Evolutionary conservation across 2,797 vertebrate genomes (phyloP).

Genomic region (Syngnathus rostellatus): DNA sequence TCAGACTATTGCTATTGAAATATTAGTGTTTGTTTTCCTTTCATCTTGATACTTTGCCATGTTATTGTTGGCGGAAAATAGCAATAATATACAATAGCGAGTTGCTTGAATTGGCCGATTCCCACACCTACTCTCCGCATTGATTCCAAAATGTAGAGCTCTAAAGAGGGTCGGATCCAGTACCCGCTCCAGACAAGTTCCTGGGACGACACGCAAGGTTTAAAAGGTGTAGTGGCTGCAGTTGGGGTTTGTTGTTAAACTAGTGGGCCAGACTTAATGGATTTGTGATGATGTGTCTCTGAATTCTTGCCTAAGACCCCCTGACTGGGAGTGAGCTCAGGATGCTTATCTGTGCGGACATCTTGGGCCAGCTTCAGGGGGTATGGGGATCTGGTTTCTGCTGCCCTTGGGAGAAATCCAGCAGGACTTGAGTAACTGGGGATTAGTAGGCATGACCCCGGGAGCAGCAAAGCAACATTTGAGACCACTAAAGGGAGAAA

Average conservation of each 20-base stretch:
- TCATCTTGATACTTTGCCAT: not conserved
- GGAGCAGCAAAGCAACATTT: constrained; percentile 83
- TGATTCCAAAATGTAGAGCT: not conserved
- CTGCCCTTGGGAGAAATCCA: constrained; percentile 79
- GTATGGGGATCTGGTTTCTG: constrained; percentile 85
- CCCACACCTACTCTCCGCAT: not conserved
- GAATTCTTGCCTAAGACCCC: constrained; percentile 80
- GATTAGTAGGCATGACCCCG: constrained; percentile 86
- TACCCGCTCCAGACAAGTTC: constrained; percentile 19
- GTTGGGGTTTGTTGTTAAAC: constrained; percentile 53
- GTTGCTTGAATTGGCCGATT: not conserved
- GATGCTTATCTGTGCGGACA: constrained; percentile 87
- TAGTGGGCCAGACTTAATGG: constrained; percentile 75
- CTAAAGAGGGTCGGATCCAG: not conserved
- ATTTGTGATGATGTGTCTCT: constrained; percentile 87
- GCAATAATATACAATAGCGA: not conserved
- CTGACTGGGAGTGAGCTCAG: constrained; percentile 78
- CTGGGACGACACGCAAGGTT: constrained; percentile 14
- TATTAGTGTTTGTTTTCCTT: not conserved
- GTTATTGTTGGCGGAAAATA: not conserved
- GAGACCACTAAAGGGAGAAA: constrained; percentile 87
- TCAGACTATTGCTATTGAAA: not conserved
- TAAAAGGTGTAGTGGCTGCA: constrained; percentile 46
- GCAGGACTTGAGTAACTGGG: constrained; percentile 75
- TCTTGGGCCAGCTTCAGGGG: constrained; percentile 83